Evolutionary conservation across 2,113 vertebrate species (phyloP).

Genomic region (Sinocyclocheilus maitianheensis): DNA sequence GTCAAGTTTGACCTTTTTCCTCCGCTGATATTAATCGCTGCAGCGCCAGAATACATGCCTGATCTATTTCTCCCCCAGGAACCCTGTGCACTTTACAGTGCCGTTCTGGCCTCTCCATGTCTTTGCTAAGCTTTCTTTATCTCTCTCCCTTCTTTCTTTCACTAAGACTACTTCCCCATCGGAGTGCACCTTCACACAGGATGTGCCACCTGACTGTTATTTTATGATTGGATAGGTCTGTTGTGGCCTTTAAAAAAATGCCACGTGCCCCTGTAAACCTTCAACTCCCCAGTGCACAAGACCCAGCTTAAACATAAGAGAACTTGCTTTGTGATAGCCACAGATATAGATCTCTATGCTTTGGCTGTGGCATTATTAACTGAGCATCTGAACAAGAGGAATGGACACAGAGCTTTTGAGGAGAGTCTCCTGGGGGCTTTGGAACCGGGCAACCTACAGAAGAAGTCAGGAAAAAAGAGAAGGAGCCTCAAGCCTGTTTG

Average conservation of each 20-base stretch:
- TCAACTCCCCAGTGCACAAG: conserved; percentile 57
- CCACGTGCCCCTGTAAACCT: conserved; percentile 65
- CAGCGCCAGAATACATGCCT: conserved; percentile 71
- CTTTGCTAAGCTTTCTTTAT: conserved; percentile 47
- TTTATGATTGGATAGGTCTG: conserved; percentile 72
- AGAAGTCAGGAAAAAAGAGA: conserved; percentile 57
- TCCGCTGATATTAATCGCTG: conserved; percentile 74
- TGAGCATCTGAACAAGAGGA: conserved; percentile 70
- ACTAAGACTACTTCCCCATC: conserved; percentile 19
- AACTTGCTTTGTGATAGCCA: conserved; percentile 67
- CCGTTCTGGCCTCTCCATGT: conserved; percentile 34
- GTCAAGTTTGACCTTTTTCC: conserved; percentile 77
- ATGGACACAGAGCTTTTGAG: conserved; percentile 59
- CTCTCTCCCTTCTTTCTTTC: conserved; percentile 4
- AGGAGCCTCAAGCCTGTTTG: conserved; percentile 50
- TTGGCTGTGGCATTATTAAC: conserved; percentile 77
- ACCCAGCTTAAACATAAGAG: conserved; percentile 65
- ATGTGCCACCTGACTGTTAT: conserved; percentile 65
- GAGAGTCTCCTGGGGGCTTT: conserved; percentile 59
- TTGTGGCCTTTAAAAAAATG: conserved; percentile 71
- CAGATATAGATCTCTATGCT: conserved; percentile 69
- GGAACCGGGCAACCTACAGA: conserved; percentile 62
- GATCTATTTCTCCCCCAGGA: conserved; percentile 70
- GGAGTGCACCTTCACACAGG: conserved; percentile 62
- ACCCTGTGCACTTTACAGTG: conserved; percentile 60